A percentile compares a stretch with the other conserved stretches of the same genome.
Conservation (phyloP, 1,140 invertebrate genomes). For the Eriocheir sinensis region DNA sequence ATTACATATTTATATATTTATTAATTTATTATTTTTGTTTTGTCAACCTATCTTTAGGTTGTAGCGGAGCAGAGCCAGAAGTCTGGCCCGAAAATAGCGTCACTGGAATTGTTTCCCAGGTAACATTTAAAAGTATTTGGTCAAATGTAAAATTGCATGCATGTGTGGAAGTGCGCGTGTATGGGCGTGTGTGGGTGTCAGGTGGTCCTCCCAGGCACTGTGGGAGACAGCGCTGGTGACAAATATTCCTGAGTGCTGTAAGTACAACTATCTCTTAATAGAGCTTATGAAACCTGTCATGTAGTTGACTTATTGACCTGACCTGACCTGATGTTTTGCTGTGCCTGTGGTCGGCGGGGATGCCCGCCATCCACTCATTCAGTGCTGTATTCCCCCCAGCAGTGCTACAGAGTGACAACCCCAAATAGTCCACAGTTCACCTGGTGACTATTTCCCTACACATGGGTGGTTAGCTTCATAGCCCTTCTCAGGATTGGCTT, state of each 20-base stretch:
- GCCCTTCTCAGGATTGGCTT: too few species aligned
- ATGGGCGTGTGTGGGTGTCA: constrained; percentile 2
- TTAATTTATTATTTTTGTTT: constrained; percentile 8
- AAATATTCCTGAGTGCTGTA: constrained; percentile 24
- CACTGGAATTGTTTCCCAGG: background rate
- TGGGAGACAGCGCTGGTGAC: background rate
- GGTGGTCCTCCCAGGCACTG: constrained; percentile 6
- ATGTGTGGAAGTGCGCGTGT: background rate
- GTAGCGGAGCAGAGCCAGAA: background rate
- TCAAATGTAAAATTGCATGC: background rate
- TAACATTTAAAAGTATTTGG: background rate
- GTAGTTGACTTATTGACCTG: background rate
- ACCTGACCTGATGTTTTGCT: too few species aligned
- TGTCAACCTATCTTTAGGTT: background rate
- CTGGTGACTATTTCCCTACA: too few species aligned
- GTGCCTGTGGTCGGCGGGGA: too few species aligned
- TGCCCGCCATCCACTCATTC: too few species aligned
- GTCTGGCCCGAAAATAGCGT: background rate
- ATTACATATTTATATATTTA: background rate
- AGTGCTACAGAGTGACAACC: too few species aligned
- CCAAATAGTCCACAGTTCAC: too few species aligned
- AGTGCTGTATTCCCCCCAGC: too few species aligned
- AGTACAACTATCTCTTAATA: constrained; percentile 26
- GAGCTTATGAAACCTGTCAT: constrained; percentile 24
- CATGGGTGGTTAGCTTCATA: too few species aligned